Percentiles rank a stretch among this genome's conserved stretches.
Conservation (phyloP, 1,140 invertebrate species). For the Cephus cinctus region DNA sequence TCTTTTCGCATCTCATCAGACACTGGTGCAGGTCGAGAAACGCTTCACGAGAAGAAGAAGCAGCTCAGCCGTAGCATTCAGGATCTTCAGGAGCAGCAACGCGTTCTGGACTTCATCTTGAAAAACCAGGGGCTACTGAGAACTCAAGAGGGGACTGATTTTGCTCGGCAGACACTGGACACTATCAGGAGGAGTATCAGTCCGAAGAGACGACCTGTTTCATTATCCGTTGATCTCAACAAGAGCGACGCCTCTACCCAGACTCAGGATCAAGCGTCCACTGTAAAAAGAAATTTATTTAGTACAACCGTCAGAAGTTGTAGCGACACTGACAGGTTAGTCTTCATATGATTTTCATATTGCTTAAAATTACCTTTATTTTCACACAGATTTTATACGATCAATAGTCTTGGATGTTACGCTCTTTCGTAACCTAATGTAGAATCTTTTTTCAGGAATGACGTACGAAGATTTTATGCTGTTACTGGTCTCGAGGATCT, state of each 20-base stretch:
- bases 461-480: slow-evolving; percentile 27
- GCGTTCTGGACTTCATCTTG: slow-evolving; percentile 40
- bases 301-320: slow-evolving; percentile 3
- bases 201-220: slow-evolving; percentile 6
- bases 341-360: background rate
- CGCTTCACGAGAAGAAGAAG: slow-evolving; percentile 30
- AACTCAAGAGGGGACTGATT: slow-evolving; percentile 25
- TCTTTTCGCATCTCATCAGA: background rate
- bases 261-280: slow-evolving; percentile 5
- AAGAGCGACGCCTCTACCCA: slow-evolving; percentile 16
- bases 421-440: no score
- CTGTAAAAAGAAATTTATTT: slow-evolving; percentile 12
- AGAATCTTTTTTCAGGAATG: slow-evolving; percentile 16
- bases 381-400: no score
- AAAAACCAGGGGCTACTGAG: slow-evolving; percentile 35
- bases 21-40: slow-evolving; percentile 13
- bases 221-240: background rate
- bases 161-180: slow-evolving; percentile 24
- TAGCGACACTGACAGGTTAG: slow-evolving; percentile 22
- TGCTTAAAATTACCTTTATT: background rate
- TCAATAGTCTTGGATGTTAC: no score
- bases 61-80: slow-evolving; percentile 41
- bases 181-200: slow-evolving; percentile 15
- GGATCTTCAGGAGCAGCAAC: slow-evolving; percentile 40
- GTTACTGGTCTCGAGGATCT: slow-evolving; percentile 48